These are phyloP conservation scores for Pycnonotus jocosus DNA, from an alignment of 2,113 vertebrate species.

Conservation along the genomic window DNA sequence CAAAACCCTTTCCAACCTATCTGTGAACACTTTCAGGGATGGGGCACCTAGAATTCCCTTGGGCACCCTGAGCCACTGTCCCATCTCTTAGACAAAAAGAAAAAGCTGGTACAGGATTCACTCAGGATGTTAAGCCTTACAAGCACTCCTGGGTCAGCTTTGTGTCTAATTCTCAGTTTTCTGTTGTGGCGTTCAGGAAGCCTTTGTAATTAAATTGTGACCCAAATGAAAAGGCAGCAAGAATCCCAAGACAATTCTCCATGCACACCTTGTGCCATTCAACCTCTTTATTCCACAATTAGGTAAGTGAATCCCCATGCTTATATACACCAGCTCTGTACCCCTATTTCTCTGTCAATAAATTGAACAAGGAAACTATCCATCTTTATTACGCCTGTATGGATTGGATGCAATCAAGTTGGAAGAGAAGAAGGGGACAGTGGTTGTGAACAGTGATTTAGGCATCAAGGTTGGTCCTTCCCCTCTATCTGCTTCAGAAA, in stretches of 20 bases:
- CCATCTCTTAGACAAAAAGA: background rate
- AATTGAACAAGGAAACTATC: background rate
- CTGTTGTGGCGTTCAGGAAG: background rate
- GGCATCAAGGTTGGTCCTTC: background rate
- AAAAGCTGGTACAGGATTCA: background rate
- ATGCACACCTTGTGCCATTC: background rate
- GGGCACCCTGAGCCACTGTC: background rate
- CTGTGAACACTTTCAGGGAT: background rate
- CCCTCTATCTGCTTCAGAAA: fast-evolving
- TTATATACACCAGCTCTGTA: background rate
- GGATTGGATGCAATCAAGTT: background rate
- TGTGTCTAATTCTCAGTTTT: background rate
- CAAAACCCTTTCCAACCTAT: background rate
- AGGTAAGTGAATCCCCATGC: background rate
- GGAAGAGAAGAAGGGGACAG: background rate
- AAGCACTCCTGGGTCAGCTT: background rate
- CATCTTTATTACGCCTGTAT: background rate
- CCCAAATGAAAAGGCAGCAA: background rate
- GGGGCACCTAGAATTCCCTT: background rate
- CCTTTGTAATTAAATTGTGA: background rate
- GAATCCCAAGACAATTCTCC: background rate
- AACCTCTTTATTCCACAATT: background rate
- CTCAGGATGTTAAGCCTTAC: background rate
- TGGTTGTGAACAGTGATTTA: background rate
- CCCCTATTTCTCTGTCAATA: background rate